A percentile compares a stretch with the other conserved stretches of the same genome.
These are phyloP conservation scores for Nerophis ophidion DNA, from an alignment of 2,113 vertebrate species.

Conservation along the genomic window DNA sequence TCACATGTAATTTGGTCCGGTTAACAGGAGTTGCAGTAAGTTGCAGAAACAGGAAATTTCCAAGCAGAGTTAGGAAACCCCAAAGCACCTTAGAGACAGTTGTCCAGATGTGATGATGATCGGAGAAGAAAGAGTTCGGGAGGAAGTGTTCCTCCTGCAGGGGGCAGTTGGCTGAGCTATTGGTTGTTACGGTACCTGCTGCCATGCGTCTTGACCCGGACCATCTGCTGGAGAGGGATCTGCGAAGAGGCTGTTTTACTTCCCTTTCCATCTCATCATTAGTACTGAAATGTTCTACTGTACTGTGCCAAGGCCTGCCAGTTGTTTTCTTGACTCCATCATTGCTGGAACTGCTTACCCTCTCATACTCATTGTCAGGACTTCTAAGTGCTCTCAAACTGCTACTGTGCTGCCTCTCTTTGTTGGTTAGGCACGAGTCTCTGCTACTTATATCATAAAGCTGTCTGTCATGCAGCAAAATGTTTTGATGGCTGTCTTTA, in stretches of 20 bases:
- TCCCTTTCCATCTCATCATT: slow-evolving; percentile 57
- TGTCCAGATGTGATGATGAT: slow-evolving; percentile 26
- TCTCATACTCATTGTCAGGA: slow-evolving; percentile 22
- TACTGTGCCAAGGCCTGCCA: slow-evolving; percentile 20
- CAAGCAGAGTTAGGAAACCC: slow-evolving; percentile 17
- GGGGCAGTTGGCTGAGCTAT: slow-evolving; percentile 27
- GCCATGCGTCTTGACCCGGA: slow-evolving; percentile 31
- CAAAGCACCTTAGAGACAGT: slow-evolving; percentile 23
- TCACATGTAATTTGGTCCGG: slow-evolving; percentile 1
- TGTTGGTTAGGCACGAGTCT: slow-evolving; percentile 9
- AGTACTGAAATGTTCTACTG: slow-evolving; percentile 41
- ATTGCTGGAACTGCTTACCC: slow-evolving; percentile 30
- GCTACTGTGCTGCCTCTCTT: slow-evolving; percentile 27
- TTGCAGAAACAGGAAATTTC: slow-evolving; percentile 10
- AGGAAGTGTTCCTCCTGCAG: slow-evolving; percentile 32
- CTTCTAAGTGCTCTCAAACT: slow-evolving; percentile 13
- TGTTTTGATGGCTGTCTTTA: slow-evolving; percentile 18
- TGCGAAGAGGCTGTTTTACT: slow-evolving; percentile 22
- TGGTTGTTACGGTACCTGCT: slow-evolving; percentile 61
- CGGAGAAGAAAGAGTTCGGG: slow-evolving; percentile 32
- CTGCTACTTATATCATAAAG: slow-evolving; percentile 23
- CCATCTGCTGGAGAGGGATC: slow-evolving; percentile 40
- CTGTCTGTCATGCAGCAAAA: slow-evolving; percentile 12
- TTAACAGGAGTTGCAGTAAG: slow-evolving; percentile 4
- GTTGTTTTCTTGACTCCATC: not conserved